phyloP scores from a whole-genome alignment of 1,140 invertebrate genomes.

The Samia ricini region DNA sequence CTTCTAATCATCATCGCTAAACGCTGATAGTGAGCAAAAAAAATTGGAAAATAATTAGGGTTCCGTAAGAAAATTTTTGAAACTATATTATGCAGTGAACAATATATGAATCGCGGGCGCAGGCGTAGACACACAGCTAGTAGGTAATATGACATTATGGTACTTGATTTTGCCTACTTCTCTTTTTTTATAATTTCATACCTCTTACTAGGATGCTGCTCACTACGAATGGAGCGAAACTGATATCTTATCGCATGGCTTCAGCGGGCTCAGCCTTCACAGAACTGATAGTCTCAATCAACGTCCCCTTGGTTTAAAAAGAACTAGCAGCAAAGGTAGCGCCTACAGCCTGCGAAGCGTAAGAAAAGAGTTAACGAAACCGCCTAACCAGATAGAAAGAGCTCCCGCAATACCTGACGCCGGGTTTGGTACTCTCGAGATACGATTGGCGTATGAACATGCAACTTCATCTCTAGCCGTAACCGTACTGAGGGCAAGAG shows the following conservation, averaged over 20 bases:
- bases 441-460: constrained; percentile 89
- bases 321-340: constrained; percentile 69
- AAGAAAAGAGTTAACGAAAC: constrained; percentile 54
- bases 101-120: too few relatives aligned
- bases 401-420: constrained; percentile 61
- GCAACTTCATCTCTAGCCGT: constrained; percentile 87
- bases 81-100: too few relatives aligned
- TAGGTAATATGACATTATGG: too few relatives aligned
- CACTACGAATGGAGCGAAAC: constrained; percentile 64
- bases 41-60: too few relatives aligned
- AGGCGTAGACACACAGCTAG: too few relatives aligned
- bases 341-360: constrained; percentile 61
- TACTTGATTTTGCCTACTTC: too few relatives aligned
- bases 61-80: too few relatives aligned
- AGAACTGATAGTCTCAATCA: constrained; percentile 63
- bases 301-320: constrained; percentile 53
- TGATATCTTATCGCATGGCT: constrained; percentile 62
- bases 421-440: constrained; percentile 83
- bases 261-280: constrained; percentile 69
- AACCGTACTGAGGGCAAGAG: constrained; percentile 85
- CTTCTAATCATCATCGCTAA: too few relatives aligned
- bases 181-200: not conserved
- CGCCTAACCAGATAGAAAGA: constrained; percentile 43
- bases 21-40: too few relatives aligned
- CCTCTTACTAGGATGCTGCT: constrained; percentile 41